phyloP scores from a whole-genome alignment of 2,888 invertebrate genomes.

The Biston betularia region DNA sequence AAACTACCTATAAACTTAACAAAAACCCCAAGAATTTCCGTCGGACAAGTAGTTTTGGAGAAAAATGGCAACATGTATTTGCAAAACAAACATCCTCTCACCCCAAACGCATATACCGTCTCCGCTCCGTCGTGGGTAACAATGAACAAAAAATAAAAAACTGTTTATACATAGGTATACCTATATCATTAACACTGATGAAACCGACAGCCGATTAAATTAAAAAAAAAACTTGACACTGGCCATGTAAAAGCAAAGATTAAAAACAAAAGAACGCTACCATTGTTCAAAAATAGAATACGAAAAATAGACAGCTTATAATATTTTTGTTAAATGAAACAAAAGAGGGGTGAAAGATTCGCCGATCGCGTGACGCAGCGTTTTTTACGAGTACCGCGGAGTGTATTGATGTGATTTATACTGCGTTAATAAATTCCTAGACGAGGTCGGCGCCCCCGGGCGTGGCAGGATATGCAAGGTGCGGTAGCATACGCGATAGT shows the following conservation, averaged over 20 bases:
- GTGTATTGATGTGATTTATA: slow-evolving; percentile 65
- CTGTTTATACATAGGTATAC: too few species aligned
- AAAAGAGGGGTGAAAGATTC: slow-evolving; percentile 62
- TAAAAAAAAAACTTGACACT: not conserved
- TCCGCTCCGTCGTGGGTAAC: too few species aligned
- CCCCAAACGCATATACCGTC: too few species aligned
- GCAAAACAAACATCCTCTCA: too few species aligned
- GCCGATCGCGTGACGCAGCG: slow-evolving; percentile 61
- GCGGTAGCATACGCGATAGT: slow-evolving; percentile 44
- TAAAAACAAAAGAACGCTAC: not conserved
- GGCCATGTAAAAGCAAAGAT: not conserved
- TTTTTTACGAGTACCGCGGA: slow-evolving; percentile 56
- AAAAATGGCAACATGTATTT: too few species aligned
- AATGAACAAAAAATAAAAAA: too few species aligned
- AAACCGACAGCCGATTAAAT: not conserved
- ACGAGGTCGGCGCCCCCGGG: slow-evolving; percentile 65
- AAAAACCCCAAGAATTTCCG: too few species aligned
- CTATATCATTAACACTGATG: too few species aligned
- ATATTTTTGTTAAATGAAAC: slow-evolving; percentile 55
- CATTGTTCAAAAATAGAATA: slow-evolving; percentile 4
- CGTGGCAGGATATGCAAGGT: slow-evolving; percentile 60
- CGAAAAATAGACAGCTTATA: slow-evolving; percentile 34
- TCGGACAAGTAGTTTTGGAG: too few species aligned
- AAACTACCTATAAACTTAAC: too few species aligned
- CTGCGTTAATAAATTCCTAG: slow-evolving; percentile 74